Evolutionary conservation across 2,888 invertebrate species (phyloP), one percentile per base, ranked within the genome.

Genomic region (Drosophila vallismaia): DNA sequence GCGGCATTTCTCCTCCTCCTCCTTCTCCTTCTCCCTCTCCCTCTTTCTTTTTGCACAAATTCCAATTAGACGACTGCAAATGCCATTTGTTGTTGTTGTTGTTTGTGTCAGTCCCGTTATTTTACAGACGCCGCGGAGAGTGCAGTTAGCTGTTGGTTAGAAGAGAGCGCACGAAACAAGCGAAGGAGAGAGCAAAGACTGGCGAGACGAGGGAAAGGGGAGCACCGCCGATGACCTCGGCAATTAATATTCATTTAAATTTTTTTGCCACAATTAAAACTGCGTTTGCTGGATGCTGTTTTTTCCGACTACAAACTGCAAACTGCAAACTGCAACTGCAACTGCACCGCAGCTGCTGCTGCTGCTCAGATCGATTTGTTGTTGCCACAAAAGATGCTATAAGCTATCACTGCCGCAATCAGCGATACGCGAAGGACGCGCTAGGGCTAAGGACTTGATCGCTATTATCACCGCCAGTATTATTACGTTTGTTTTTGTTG

Each of bases 241-340:
- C 80, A 86, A 81, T 81, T 81, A 84, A 81, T 86, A 80, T 81
- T 84, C 86, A 81, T 80, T 84, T 75, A 80, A 73, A 66, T 80
- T 80, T 79, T 81, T 72, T 14, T 10, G 67, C 38, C 31, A 49
- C 48, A 68, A 70, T 68, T 70, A 70, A 64, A 52, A 46, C 40
- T 19, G 46, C 36, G 36, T 69, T 45, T 57, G 48, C 38, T 26
- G 69, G 49, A 44, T 63, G 69, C 50, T 45, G 44, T 14, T 59
- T 42, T 28, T 62, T 19, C 19, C 19, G 19, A 19, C 19, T 19
- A 2, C 19, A 19, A 19, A 19, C 19, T 19, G 19, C 19, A 19
- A 19, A 19, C 19, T 19, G 19, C 19, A 19, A 2, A 19, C 19
- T 19, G 50, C n/a, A 10, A 12, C 33, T 66, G 66, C 66, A 42